Evolutionary conservation across 1,140 invertebrate species (phyloP).

Genomic region (Cotesia vestalis): DNA sequence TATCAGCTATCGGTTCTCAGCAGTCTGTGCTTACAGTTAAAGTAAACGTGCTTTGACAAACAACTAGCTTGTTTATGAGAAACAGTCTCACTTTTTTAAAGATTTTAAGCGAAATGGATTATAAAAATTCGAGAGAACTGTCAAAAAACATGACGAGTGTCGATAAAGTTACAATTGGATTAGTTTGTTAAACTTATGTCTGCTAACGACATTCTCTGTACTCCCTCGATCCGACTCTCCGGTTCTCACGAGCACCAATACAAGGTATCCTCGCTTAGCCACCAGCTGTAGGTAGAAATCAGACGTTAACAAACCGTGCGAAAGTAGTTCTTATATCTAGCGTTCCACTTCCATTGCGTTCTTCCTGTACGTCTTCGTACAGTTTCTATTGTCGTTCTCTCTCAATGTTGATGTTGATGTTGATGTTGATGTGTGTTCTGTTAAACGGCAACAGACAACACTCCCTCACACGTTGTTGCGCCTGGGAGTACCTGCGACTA

Average conservation of each 20-base stretch:
- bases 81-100: too few species aligned
- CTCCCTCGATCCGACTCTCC: constrained; percentile 3
- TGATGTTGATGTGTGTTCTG: background rate
- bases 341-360: constrained; percentile 23
- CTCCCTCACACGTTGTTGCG: constrained; percentile 22
- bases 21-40: constrained; percentile 34
- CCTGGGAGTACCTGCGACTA: constrained; percentile 51
- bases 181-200: background rate
- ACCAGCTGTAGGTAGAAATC: constrained; percentile 14
- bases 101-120: constrained; percentile 12
- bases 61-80: constrained; percentile 49
- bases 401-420: too few species aligned
- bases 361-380: constrained; percentile 7
- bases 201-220: background rate
- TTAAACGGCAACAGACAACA: constrained; percentile 3
- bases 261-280: background rate
- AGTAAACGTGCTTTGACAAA: constrained; percentile 60
- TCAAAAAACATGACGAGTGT: constrained; percentile 19
- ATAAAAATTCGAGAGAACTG: background rate
- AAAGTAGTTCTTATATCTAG: constrained; percentile 30
- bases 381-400: constrained; percentile 19
- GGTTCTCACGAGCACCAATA: constrained; percentile 27
- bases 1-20: constrained; percentile 43
- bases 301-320: constrained; percentile 37
- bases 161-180: background rate